phyloP scores from a whole-genome alignment of 2,113 vertebrate genomes.

The rat (Rattus norvegicus) region GRCr8 NC_086031.1:51666001-51666500 shows the following conservation, averaged over 20 bases:
- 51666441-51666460: not conserved
- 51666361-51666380: not conserved
- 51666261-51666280: not conserved
- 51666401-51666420: not conserved
- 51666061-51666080: slow-evolving; percentile 80
- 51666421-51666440: not conserved
- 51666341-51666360: not conserved
- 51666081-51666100: slow-evolving; percentile 82
- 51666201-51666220: not conserved
- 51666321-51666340: not conserved
- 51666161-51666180: slow-evolving; percentile 72
- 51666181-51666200: slow-evolving; percentile 3
- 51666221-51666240: not conserved
- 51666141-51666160: slow-evolving; percentile 75
- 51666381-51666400: not conserved
- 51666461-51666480: too few species aligned
- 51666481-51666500: not conserved
- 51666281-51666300: not conserved
- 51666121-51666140: slow-evolving; percentile 82
- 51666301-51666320: not conserved
- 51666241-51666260: not conserved
- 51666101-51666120: slow-evolving; percentile 83
- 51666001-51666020: slow-evolving; percentile 70
- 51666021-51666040: slow-evolving; percentile 80
- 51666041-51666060: slow-evolving; percentile 78